Percentiles rank a stretch among this genome's conserved stretches.
Conservation (phyloP, 2,797 vertebrate species). For the Acrossocheilus wenchowensis region DNA sequence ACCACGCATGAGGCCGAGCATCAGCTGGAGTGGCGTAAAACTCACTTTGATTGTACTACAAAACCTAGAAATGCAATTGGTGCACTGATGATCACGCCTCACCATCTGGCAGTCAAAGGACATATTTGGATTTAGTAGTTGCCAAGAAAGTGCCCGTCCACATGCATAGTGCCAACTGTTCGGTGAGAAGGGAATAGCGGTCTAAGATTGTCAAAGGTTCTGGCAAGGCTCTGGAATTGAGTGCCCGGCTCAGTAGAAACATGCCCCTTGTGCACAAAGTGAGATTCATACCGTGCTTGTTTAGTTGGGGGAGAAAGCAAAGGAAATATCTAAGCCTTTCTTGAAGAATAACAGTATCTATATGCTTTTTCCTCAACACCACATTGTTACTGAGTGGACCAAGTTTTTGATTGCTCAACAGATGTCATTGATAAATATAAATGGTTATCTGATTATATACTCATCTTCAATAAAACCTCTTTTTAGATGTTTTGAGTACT, state of each 20-base stretch:
- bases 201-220: background rate
- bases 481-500: background rate
- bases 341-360: background rate
- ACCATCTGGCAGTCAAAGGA: constrained; percentile 26
- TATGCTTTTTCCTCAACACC: background rate
- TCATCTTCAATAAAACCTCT: background rate
- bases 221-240: background rate
- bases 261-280: background rate
- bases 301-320: background rate
- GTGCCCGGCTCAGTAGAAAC: background rate
- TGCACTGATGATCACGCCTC: background rate
- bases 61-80: constrained; percentile 3
- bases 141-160: constrained; percentile 12
- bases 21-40: background rate
- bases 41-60: too few relatives aligned
- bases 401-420: background rate
- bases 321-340: background rate
- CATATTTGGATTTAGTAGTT: background rate
- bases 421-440: background rate
- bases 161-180: constrained; percentile 11
- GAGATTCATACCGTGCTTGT: background rate
- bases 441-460: background rate
- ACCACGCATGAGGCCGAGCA: background rate
- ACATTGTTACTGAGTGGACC: background rate
- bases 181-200: background rate